phyloP scores from a whole-genome alignment of 2,113 vertebrate genomes.

The Stictonetta naevosa region DNA sequence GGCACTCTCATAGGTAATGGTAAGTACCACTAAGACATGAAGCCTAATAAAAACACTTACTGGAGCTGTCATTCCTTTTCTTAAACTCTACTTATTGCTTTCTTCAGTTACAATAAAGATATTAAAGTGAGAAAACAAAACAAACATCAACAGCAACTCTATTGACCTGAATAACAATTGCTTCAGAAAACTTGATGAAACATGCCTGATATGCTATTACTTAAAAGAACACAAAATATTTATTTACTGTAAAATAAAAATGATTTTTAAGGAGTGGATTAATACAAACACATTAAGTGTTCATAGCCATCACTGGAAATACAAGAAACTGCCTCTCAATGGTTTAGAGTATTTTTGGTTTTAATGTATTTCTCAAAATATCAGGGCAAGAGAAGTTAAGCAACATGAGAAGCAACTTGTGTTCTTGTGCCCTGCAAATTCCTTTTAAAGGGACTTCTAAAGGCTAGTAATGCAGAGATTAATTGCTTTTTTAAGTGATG shows the following conservation, averaged over 20 bases:
- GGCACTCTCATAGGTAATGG: background rate
- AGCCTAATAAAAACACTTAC: background rate
- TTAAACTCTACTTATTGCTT: background rate
- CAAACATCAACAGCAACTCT: background rate
- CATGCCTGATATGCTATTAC: background rate
- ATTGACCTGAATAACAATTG: background rate
- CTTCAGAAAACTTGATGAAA: slow-evolving; percentile 6
- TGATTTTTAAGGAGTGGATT: background rate
- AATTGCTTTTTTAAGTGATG: background rate
- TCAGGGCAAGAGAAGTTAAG: background rate
- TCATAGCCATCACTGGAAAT: background rate
- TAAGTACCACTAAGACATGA: background rate
- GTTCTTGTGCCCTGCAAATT: background rate
- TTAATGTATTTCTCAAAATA: background rate
- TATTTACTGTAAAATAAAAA: background rate
- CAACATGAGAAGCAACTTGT: background rate
- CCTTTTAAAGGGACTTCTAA: background rate
- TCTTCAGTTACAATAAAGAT: background rate
- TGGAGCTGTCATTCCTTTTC: background rate
- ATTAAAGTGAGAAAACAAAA: background rate
- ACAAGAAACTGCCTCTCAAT: background rate
- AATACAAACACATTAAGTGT: background rate
- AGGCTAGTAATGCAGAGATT: background rate
- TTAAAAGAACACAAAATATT: background rate
- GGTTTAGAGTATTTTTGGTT: background rate